A percentile compares a stretch with the other conserved stretches of the same genome.
phyloP scores from a whole-genome alignment of 1,140 invertebrate species.

The Helicoverpa armigera region DNA sequence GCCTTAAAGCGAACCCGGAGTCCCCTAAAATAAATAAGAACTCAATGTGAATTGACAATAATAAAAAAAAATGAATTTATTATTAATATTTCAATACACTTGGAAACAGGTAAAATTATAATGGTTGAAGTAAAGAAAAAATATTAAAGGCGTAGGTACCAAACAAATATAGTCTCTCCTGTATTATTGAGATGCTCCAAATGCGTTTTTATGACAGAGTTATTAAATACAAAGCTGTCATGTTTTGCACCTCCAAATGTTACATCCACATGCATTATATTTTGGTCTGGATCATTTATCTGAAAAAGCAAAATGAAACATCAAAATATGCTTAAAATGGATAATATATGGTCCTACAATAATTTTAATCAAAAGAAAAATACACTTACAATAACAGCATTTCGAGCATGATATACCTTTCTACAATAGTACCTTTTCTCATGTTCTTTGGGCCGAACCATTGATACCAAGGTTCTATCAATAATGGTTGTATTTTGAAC shows the following conservation, averaged over 20 bases:
- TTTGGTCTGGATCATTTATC: constrained; percentile 7
- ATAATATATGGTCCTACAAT: background rate
- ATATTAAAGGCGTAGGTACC: background rate
- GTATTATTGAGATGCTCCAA: background rate
- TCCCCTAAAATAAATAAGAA: background rate
- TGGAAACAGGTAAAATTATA: background rate
- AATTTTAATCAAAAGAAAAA: background rate
- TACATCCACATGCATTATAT: constrained; percentile 21
- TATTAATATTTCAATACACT: constrained; percentile 1
- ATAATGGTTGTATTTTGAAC: too few species aligned
- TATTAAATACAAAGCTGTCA: constrained; percentile 3
- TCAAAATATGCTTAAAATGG: background rate
- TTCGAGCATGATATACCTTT: constrained; percentile 5
- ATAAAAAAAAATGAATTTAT: background rate
- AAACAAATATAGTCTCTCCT: constrained; percentile 8
- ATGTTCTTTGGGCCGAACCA: constrained; percentile 20
- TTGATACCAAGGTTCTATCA: constrained; percentile 9
- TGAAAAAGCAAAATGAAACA: constrained; percentile 1
- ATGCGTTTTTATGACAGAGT: background rate
- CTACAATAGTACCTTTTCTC: constrained; percentile 10
- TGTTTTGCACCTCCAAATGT: constrained; percentile 18
- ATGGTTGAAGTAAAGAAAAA: background rate
- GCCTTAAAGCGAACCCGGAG: constrained; percentile 18
- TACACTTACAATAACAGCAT: background rate
- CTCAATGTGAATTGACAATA: background rate